Evolutionary conservation across 2,888 invertebrate genomes (phyloP).

Genomic region (Hipparchia sbordonii): DNA sequence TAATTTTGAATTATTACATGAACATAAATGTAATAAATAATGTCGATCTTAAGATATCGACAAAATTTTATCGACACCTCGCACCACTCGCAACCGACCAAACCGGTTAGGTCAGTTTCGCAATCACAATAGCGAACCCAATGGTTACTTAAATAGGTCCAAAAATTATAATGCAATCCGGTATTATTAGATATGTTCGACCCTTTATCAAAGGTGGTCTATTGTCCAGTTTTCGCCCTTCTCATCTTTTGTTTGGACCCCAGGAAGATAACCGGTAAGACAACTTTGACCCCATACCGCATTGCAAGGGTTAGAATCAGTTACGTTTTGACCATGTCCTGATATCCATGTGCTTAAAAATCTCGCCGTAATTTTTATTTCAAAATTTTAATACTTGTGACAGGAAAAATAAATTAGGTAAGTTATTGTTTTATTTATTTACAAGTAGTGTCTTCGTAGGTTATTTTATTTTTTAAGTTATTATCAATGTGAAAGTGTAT

Average conservation of each 20-base stretch:
- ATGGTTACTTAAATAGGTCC: constrained; percentile 83
- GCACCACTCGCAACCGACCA: constrained; percentile 49
- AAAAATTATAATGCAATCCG: constrained; percentile 77
- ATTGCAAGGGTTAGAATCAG: constrained; percentile 70
- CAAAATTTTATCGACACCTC: neutral
- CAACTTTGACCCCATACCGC: constrained; percentile 71
- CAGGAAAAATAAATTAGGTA: neutral
- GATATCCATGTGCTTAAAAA: constrained; percentile 31
- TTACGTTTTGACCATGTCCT: constrained; percentile 65
- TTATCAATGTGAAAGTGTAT: neutral
- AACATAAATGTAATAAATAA: no score
- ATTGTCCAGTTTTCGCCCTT: constrained; percentile 78
- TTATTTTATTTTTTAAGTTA: neutral
- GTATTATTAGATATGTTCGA: constrained; percentile 59
- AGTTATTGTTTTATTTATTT: neutral
- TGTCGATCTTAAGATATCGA: neutral
- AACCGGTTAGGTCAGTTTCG: constrained; percentile 82
- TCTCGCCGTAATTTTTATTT: neutral
- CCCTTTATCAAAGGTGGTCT: constrained; percentile 56
- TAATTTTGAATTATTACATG: no score
- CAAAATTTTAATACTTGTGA: constrained; percentile 3
- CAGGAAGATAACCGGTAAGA: constrained; percentile 81
- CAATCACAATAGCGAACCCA: constrained; percentile 75
- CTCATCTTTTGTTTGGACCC: constrained; percentile 62
- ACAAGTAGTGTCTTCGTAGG: neutral